Evolutionary conservation across 2,797 vertebrate genomes (phyloP), one percentile per base, ranked within the genome.

Genomic region (Sarcophilus harrisii): DNA sequence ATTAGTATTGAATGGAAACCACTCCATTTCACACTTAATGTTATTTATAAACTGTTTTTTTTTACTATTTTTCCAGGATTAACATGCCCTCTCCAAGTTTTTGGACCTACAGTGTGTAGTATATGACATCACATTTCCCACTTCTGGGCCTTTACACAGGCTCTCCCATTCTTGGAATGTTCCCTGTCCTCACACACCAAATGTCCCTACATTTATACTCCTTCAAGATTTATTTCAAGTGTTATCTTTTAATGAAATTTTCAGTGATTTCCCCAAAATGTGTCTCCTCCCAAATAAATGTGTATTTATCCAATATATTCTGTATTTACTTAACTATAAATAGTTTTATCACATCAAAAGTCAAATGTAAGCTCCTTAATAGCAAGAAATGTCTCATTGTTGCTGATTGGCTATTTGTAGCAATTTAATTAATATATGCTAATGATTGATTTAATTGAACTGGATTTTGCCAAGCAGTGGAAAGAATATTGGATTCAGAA

Each of bases 171-270:
- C 30, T 66, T n/a, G 32, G 32, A n/a, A 66, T 66, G 32, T 14
- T 66, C 32, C 5, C 14, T 66, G 4, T 66, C 62, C 5, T n/a
- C 14, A 66, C 13, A 66, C 12, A n/a, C 14, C 62, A 66, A 66
- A 66, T n/a, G 5, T 14, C 0, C 14, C 32, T 16, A 4, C 4
- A 14, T n/a, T 18, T n/a, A 8, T 66, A 14, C 5, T n/a, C 14
- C 62, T 66, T 66, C 62, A n/a, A n/a, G 32, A 66, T 66, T 66
- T 27, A 59, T 59, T 59, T 59, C 5, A n/a, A 66, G 62, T n/a
- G 62, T n/a, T 32, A n/a, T 6, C 6, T 14, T 66, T 62, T 30
- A 28, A 60, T 30, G 29, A 60, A 60, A 10, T 10, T 30, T 60
- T 66, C n/a, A 66, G 5, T n/a, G 62, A 66, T 66, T n/a, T 3